These are phyloP conservation scores for Coendou prehensilis DNA, from an alignment of 2,797 vertebrate genomes.

Conservation along the genomic window DNA sequence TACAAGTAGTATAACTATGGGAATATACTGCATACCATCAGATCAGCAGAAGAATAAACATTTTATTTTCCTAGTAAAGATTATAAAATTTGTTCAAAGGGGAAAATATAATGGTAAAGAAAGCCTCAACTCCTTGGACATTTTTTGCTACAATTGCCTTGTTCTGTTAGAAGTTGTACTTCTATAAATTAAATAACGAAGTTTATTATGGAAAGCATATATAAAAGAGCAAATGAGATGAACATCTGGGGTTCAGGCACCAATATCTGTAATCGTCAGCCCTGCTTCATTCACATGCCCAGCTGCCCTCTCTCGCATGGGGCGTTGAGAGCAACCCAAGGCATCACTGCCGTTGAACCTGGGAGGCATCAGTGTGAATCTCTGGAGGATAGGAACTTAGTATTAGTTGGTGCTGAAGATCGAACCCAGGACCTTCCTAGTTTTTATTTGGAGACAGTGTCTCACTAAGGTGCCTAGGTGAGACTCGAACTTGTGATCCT, in stretches of 20 bases:
- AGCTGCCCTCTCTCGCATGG: background rate
- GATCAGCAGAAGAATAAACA: background rate
- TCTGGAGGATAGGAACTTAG: background rate
- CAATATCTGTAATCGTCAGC: background rate
- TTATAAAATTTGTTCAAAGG: conserved; percentile 6
- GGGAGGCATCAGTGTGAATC: background rate
- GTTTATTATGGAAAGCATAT: background rate
- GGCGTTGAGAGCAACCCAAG: background rate
- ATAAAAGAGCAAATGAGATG: background rate
- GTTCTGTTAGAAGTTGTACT: background rate
- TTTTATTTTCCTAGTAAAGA: conserved; percentile 31
- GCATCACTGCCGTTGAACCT: background rate
- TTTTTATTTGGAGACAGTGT: background rate
- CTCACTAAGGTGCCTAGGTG: background rate
- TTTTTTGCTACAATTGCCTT: background rate
- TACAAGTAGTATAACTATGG: background rate
- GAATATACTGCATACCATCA: background rate
- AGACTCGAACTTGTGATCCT: background rate
- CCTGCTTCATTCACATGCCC: background rate
- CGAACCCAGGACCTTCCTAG: background rate
- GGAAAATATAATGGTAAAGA: background rate
- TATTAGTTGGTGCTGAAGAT: background rate
- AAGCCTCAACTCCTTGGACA: background rate
- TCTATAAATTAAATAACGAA: background rate
- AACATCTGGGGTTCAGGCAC: background rate